A percentile compares a stretch with the other conserved stretches of the same genome.
These are phyloP conservation scores for Caenorhabditis drosophilae DNA, from an alignment of 2,888 invertebrate genomes.

Conservation along the genomic window DNA sequence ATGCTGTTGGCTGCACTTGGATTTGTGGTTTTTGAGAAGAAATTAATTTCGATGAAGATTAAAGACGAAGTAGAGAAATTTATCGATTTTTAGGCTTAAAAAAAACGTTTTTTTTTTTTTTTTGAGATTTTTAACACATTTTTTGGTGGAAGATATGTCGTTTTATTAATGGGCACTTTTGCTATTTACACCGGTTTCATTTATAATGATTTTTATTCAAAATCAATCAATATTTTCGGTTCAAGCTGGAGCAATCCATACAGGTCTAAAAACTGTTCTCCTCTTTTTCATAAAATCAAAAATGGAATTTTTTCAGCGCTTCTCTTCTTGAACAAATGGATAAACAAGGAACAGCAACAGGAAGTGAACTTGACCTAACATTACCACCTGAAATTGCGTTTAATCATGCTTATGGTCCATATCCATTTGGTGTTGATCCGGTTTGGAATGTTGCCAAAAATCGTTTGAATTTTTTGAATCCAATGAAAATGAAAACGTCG, in stretches of 20 bases:
- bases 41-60: conserved; percentile 72
- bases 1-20: conserved; percentile 89
- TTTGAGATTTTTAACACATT: conserved; percentile 93
- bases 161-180: conserved; percentile 79
- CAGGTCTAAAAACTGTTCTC: conserved; percentile 12
- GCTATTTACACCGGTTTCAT: conserved; percentile 72
- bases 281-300: background rate
- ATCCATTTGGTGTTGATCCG: conserved; percentile 64
- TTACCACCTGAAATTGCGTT: conserved; percentile 48
- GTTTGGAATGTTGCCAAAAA: conserved; percentile 68
- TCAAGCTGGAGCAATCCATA: conserved; percentile 70
- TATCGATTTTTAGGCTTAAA: too few relatives aligned
- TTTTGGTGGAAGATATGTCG: conserved; percentile 93
- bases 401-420: conserved; percentile 50
- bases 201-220: conserved; percentile 96
- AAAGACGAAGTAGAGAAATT: conserved; percentile 53
- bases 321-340: conserved; percentile 31
- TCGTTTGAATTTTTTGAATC: conserved; percentile 66
- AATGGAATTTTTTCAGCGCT: conserved; percentile 15
- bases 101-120: too few relatives aligned
- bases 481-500: conserved; percentile 69
- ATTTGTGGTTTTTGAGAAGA: conserved; percentile 93
- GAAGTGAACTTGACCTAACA: conserved; percentile 36
- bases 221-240: conserved; percentile 91
- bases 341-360: conserved; percentile 5